Conservation (phyloP, 1,140 invertebrate genomes). For the Plodia interpunctella region DNA sequence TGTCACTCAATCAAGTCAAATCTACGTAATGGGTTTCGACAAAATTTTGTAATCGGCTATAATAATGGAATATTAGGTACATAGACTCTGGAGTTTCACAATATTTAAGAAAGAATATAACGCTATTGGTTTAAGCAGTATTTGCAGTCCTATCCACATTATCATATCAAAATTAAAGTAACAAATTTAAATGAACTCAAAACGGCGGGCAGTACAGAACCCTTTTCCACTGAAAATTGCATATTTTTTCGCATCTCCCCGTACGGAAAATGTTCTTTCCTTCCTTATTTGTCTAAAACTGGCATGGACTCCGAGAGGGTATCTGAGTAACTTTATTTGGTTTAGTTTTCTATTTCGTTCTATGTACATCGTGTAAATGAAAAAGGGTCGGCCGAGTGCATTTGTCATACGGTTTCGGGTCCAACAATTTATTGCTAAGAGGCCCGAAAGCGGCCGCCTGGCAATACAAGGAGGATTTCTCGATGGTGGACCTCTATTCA, state of each 20-base stretch:
- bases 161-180: too few species aligned
- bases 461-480: neutral
- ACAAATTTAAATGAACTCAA: neutral
- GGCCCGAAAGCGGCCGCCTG: neutral
- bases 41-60: neutral
- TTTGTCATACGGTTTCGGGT: conserved; percentile 27
- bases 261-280: conserved; percentile 46
- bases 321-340: conserved; percentile 52
- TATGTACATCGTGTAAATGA: conserved; percentile 53
- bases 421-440: neutral
- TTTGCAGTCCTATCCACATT: too few species aligned
- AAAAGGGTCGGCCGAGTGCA: conserved; percentile 42
- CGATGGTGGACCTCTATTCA: neutral
- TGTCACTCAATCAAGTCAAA: neutral
- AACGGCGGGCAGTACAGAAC: neutral
- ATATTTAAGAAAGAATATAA: too few species aligned
- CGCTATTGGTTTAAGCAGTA: too few species aligned
- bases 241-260: conserved; percentile 29
- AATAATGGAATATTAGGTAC: too few species aligned
- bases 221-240: neutral
- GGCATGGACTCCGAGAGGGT: conserved; percentile 43
- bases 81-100: too few species aligned
- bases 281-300: conserved; percentile 67
- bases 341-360: conserved; percentile 54
- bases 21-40: neutral